Evolutionary conservation across 2,113 vertebrate genomes (phyloP).

Genomic region (Vimba vimba): DNA sequence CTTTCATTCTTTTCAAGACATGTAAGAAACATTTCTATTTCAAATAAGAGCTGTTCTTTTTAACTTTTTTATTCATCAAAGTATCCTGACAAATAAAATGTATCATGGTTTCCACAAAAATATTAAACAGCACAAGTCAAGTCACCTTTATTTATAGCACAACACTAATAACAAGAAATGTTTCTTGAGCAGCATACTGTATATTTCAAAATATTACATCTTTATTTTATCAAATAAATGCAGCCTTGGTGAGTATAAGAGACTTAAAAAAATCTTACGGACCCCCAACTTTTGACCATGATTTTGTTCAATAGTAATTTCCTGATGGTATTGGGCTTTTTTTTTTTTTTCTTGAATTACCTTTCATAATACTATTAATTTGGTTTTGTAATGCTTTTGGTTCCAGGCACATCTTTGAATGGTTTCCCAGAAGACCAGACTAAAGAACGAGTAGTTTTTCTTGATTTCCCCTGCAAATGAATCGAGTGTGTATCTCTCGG

Average conservation of each 20-base stretch:
- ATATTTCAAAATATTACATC: background rate
- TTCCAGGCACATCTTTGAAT: constrained; percentile 4
- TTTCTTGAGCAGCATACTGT: no score
- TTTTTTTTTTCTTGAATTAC: background rate
- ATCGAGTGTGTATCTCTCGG: constrained; percentile 18
- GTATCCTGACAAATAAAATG: background rate
- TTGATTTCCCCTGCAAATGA: constrained; percentile 12
- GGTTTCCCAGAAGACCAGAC: constrained; percentile 3
- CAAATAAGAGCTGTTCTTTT: no score
- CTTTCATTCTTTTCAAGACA: no score
- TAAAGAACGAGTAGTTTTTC: background rate
- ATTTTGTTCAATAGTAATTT: background rate
- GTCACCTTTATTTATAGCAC: no score
- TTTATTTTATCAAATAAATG: background rate
- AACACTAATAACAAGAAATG: background rate
- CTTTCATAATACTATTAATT: background rate
- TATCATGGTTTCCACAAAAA: background rate
- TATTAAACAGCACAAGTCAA: background rate
- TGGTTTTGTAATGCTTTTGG: constrained; percentile 18
- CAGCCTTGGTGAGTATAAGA: background rate
- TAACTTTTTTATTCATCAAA: background rate
- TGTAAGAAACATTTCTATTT: no score
- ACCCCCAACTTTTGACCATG: background rate
- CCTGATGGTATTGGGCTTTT: background rate
- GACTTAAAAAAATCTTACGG: background rate